Base-by-base conservation (phyloP, 1,140 invertebrate species). In the Mamestra configurata region DNA sequence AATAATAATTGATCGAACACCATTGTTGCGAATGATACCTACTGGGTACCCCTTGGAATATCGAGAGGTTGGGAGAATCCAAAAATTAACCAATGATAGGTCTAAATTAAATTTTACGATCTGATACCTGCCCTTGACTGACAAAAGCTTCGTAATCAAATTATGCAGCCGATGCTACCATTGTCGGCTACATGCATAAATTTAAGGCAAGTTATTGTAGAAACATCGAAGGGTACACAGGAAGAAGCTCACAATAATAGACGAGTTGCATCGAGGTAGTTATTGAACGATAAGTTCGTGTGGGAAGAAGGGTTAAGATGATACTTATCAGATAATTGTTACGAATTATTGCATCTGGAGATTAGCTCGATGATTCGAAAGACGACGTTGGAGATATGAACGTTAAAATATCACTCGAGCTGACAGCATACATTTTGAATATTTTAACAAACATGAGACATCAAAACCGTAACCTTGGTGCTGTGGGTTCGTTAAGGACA, bases 251-350 rank as follows among this genome's bases (percentile, higher is more conserved):
- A 82, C 82, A 82, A 92, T 90, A 90, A 90, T 88, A 85, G 86
- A 86, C 57, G 86, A 89, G 86, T 92, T 85, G 88, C 83, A 88
- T 90, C 88, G 84, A 89, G 88, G 86, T 87, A 82, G 87, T 86
- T 88, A 89, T 92, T 91, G 89, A 92, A 89, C 83, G 86, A 79
- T 82, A 75, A 75, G 73, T 84, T 86, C 86, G 88, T 94, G 90
- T 94, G 93, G 92, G 93, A 93, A 95, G 93, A 92, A 91, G 92
- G 93, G 92, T 92, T 86, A 81, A 81, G 86, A 91, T 89, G 93
- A 94, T 94, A 91, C 92, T 92, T 94, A 94, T 94, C 93, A 91
- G 87, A 88, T 93, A 91, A 94, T 94, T 94, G 93, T 91, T 90
- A 94, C 93, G 90, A 92, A 94, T 93, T 88, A 86, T 80, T 88